Evolutionary conservation across 2,888 invertebrate species (phyloP).

Genomic region (Steinernema carpocapsae): DNA sequence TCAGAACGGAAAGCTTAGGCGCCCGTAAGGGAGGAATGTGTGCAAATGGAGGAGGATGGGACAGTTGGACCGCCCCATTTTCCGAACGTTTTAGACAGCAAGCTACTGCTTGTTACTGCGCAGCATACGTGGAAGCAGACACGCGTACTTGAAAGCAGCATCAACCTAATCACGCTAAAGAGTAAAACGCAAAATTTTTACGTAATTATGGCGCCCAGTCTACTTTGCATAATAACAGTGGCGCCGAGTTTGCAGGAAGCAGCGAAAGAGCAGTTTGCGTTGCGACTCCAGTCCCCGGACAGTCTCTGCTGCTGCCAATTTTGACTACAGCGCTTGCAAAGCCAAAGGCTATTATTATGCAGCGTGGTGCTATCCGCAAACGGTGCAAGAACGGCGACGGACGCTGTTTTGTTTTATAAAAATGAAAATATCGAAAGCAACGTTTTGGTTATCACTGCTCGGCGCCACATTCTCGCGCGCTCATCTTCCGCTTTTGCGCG

Average conservation of each 20-base stretch:
- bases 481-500: too few species aligned
- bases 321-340: neutral
- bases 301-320: too few species aligned
- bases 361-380: neutral
- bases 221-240: too few species aligned
- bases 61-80: too few species aligned
- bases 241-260: too few species aligned
- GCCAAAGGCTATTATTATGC: constrained; percentile 2
- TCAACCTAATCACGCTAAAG: too few species aligned
- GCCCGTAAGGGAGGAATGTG: neutral
- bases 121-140: neutral
- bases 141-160: too few species aligned
- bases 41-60: constrained; percentile 5
- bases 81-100: neutral
- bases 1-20: neutral
- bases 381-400: neutral
- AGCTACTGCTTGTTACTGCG: neutral
- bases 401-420: constrained; percentile 25
- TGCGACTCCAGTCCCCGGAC: too few species aligned
- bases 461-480: neutral
- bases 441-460: neutral
- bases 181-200: too few species aligned
- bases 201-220: too few species aligned
- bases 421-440: constrained; percentile 17
- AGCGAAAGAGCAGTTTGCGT: too few species aligned